Percentiles rank a stretch among this genome's conserved stretches.
Conservation (phyloP, 2,888 invertebrate species). For the Tetropium fuscum region DNA sequence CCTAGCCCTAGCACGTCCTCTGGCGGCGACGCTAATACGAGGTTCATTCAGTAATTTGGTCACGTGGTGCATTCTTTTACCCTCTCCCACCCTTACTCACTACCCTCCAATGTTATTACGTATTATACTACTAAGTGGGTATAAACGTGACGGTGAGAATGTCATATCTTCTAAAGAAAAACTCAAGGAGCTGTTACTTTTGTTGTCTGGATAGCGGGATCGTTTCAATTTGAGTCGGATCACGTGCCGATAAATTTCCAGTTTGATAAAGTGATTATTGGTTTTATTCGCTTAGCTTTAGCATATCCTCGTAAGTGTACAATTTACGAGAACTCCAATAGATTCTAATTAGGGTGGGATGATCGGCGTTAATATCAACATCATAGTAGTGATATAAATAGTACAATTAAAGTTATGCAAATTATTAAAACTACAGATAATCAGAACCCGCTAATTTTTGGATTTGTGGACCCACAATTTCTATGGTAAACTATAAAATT, state of each 20-base stretch:
- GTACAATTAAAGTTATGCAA: too few species aligned
- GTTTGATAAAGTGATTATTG: slow-evolving; percentile 5
- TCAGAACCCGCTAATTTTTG: too few species aligned
- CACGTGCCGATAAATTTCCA: slow-evolving; percentile 13
- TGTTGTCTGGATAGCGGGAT: slow-evolving; percentile 19
- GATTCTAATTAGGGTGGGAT: too few species aligned
- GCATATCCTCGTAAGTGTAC: too few species aligned
- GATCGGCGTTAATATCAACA: too few species aligned
- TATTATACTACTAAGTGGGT: slow-evolving; percentile 58
- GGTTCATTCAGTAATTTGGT: slow-evolving; percentile 65
- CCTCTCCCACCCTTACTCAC: slow-evolving; percentile 36
- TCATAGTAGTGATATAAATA: too few species aligned
- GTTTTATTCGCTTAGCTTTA: too few species aligned
- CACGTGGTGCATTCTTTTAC: slow-evolving; percentile 63
- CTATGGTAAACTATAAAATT: too few species aligned
- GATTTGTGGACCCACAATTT: too few species aligned
- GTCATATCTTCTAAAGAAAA: slow-evolving; percentile 38
- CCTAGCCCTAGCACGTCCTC: slow-evolving; percentile 52
- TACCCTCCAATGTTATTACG: slow-evolving; percentile 59
- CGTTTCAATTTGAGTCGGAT: slow-evolving; percentile 28
- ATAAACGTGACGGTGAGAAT: slow-evolving; percentile 55
- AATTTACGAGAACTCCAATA: too few species aligned
- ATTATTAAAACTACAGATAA: too few species aligned
- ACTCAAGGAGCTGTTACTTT: background rate
- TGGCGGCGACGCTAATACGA: slow-evolving; percentile 59